phyloP scores from a whole-genome alignment of 1,140 invertebrate genomes.

The Cydia fagiglandana region DNA sequence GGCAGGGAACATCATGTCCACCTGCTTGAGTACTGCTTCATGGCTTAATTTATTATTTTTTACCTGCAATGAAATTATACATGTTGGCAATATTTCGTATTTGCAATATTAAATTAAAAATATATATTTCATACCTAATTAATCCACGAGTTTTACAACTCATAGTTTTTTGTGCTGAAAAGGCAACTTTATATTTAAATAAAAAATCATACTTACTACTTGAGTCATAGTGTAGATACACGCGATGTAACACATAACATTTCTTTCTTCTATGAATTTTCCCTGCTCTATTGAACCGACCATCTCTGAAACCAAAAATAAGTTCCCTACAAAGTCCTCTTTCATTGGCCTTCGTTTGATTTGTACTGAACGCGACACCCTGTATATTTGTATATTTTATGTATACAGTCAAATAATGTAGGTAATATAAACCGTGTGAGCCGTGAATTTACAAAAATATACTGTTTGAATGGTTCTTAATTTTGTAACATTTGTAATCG shows the following conservation, averaged over 20 bases:
- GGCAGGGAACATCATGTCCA: constrained; percentile 66
- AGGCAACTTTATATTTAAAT: too few relatives aligned
- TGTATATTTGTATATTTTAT: too few relatives aligned
- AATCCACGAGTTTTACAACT: too few relatives aligned
- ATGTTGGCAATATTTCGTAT: too few relatives aligned
- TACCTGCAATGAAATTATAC: constrained; percentile 43
- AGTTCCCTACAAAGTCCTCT: background rate
- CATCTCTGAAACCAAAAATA: constrained; percentile 52
- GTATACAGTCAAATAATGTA: too few relatives aligned
- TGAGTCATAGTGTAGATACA: constrained; percentile 64
- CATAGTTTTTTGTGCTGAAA: too few relatives aligned
- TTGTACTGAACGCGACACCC: background rate
- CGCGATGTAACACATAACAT: constrained; percentile 69
- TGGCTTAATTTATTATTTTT: constrained; percentile 67
- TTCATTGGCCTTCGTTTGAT: background rate
- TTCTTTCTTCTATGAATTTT: constrained; percentile 64
- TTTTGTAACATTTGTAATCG: too few relatives aligned
- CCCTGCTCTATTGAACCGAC: constrained; percentile 66
- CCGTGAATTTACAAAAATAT: too few relatives aligned
- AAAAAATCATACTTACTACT: constrained; percentile 37
- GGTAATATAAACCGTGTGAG: too few relatives aligned
- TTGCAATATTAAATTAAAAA: too few relatives aligned
- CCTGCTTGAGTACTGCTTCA: constrained; percentile 64
- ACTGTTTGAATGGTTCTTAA: background rate
- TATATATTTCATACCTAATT: too few relatives aligned